These are phyloP conservation scores for Drosophila paulistorum DNA, from an alignment of 1,140 invertebrate species.

Conservation along the genomic window DNA sequence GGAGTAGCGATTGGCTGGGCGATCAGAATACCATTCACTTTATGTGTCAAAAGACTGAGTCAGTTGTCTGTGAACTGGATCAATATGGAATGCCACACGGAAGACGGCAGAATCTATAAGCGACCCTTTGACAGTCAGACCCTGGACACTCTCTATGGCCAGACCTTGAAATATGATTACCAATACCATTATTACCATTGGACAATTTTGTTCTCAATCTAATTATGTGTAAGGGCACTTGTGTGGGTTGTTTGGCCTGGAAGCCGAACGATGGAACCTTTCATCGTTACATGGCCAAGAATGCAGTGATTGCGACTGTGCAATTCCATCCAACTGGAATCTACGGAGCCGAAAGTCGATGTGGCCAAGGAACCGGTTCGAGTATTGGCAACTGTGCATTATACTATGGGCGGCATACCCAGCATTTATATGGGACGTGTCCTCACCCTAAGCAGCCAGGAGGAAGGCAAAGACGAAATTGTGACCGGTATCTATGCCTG, in stretches of 20 bases:
- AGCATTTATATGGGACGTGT: constrained; percentile 98
- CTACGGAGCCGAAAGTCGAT: constrained; percentile 98
- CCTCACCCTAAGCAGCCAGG: constrained; percentile 43
- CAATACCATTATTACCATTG: constrained; percentile 95
- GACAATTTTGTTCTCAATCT: constrained; percentile 99
- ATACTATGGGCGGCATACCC: constrained; percentile 99
- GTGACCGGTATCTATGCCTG: constrained; percentile 89
- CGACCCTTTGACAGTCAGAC: constrained; percentile 95
- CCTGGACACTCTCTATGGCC: constrained; percentile 96
- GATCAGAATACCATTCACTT: constrained; percentile 98
- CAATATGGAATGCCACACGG: constrained; percentile 89
- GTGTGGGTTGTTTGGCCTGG: constrained; percentile 96
- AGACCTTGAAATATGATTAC: constrained; percentile 97
- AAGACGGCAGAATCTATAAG: constrained; percentile 93
- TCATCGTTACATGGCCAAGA: constrained; percentile 90
- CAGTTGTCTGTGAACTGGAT: constrained; percentile 95
- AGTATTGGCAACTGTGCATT: constrained; percentile 98
- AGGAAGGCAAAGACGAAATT: constrained; percentile 87
- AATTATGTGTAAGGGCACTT: constrained; percentile 96
- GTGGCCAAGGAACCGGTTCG: constrained; percentile 98
- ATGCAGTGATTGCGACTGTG: constrained; percentile 90
- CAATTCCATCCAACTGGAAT: too few relatives aligned
- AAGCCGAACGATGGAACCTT: constrained; percentile 98
- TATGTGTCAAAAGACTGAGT: constrained; percentile 95
- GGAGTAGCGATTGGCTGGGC: constrained; percentile 93